These are phyloP conservation scores for Leptarthrus brevirostris DNA, from an alignment of 2,888 invertebrate genomes.

Conservation along the genomic window DNA sequence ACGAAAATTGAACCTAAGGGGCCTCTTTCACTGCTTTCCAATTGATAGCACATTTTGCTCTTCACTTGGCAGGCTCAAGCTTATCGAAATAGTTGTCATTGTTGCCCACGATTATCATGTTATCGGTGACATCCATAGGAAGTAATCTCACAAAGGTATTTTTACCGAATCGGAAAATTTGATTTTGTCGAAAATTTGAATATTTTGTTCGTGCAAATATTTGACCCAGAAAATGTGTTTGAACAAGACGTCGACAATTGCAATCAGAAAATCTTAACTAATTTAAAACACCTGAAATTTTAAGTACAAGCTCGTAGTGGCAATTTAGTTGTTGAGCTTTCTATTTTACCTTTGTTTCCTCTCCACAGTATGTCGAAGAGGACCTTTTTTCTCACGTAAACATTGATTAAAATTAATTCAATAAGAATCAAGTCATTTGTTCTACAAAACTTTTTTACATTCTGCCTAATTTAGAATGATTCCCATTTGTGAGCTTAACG, in stretches of 20 bases:
- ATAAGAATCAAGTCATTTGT: slow-evolving; percentile 26
- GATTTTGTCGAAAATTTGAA: slow-evolving; percentile 2
- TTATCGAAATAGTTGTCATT: slow-evolving; percentile 20
- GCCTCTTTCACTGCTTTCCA: background rate
- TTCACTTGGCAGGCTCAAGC: slow-evolving; percentile 1
- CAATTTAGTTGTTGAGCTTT: background rate
- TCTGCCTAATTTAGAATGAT: no score
- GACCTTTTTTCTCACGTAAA: slow-evolving; percentile 12
- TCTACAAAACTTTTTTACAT: no score
- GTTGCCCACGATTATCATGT: slow-evolving; percentile 11
- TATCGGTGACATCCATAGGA: slow-evolving; percentile 3
- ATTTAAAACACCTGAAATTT: background rate
- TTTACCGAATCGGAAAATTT: slow-evolving; percentile 18
- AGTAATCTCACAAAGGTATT: slow-evolving; percentile 19
- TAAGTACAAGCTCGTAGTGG: background rate
- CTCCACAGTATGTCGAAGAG: background rate
- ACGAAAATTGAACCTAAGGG: slow-evolving; percentile 12
- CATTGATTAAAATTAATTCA: slow-evolving; percentile 36
- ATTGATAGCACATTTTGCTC: background rate
- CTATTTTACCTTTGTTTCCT: background rate
- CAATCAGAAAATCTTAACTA: slow-evolving; percentile 20
- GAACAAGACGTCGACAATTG: background rate
- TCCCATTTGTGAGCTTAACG: no score
- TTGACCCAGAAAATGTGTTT: slow-evolving; percentile 3
- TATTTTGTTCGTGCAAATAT: background rate